These are phyloP conservation scores for Limanda limanda DNA, from an alignment of 2,113 vertebrate species.

Conservation along the genomic window DNA sequence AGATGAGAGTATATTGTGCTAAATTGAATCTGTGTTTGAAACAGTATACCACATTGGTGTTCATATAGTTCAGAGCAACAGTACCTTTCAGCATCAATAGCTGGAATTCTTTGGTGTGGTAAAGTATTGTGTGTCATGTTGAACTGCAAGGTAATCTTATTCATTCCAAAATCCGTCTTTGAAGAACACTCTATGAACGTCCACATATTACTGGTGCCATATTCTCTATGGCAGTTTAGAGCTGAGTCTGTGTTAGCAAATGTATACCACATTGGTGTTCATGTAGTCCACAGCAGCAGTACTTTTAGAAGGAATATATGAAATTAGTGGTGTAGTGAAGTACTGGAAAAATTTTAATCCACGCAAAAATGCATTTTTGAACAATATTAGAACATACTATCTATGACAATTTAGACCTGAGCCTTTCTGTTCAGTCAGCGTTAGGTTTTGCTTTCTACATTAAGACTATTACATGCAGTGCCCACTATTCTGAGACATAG, in stretches of 20 bases:
- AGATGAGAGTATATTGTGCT: slow-evolving; percentile 61
- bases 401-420: slow-evolving; percentile 63
- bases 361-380: slow-evolving; percentile 59
- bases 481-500: slow-evolving; percentile 48
- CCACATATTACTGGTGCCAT: slow-evolving; percentile 15
- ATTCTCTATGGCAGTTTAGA: slow-evolving; percentile 42
- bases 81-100: slow-evolving; percentile 63
- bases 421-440: slow-evolving; percentile 30
- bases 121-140: slow-evolving; percentile 65
- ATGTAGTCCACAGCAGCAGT: slow-evolving; percentile 26
- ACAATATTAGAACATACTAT: slow-evolving; percentile 39
- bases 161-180: slow-evolving; percentile 61
- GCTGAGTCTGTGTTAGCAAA: slow-evolving; percentile 40
- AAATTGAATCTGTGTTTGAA: slow-evolving; percentile 56
- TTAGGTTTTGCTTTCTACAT: slow-evolving; percentile 46
- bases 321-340: slow-evolving; percentile 27
- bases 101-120: slow-evolving; percentile 62
- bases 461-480: slow-evolving; percentile 38
- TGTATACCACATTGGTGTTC: slow-evolving; percentile 57
- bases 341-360: slow-evolving; percentile 21
- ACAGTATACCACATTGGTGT: slow-evolving; percentile 78
- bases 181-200: slow-evolving; percentile 3
- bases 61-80: slow-evolving; percentile 68
- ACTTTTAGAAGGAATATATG: slow-evolving; percentile 31
- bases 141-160: slow-evolving; percentile 37